Evolutionary conservation across 2,113 vertebrate species (phyloP).

Genomic region (Triplophysa dalaica): DNA sequence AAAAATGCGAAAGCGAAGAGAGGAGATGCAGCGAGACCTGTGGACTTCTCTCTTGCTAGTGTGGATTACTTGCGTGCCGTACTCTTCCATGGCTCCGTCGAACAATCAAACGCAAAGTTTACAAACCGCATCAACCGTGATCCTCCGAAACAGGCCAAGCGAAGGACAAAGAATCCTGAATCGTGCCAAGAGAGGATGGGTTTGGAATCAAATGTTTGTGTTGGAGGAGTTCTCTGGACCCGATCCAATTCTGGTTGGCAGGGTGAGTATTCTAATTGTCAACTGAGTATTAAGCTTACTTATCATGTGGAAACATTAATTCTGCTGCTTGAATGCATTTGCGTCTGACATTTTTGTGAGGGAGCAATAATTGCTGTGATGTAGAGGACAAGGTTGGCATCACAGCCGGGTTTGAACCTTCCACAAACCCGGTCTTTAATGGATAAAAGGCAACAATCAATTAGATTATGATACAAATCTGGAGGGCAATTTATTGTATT

Average conservation of each 20-base stretch:
- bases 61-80: constrained; percentile 92
- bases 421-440: background rate
- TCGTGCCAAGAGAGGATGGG: constrained; percentile 98
- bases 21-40: constrained; percentile 86
- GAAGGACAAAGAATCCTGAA: constrained; percentile 92
- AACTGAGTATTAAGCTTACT: constrained; percentile 78
- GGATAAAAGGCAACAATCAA: background rate
- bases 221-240: constrained; percentile 99
- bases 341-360: constrained; percentile 45
- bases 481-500: background rate
- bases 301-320: constrained; percentile 78
- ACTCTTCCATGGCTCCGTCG: constrained; percentile 78
- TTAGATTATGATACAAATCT: background rate
- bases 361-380: constrained; percentile 17
- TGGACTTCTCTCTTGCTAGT: constrained; percentile 92
- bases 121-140: constrained; percentile 74
- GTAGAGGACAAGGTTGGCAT: constrained; percentile 34
- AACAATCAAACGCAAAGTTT: constrained; percentile 80
- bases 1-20: constrained; percentile 86
- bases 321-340: constrained; percentile 70
- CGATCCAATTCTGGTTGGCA: constrained; percentile 98
- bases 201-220: constrained; percentile 99
- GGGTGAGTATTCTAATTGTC: constrained; percentile 87
- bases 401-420: background rate
- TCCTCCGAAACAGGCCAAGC: constrained; percentile 74